Base-by-base conservation (phyloP, 2,888 invertebrate genomes). In the Mythimna vitellina region DNA sequence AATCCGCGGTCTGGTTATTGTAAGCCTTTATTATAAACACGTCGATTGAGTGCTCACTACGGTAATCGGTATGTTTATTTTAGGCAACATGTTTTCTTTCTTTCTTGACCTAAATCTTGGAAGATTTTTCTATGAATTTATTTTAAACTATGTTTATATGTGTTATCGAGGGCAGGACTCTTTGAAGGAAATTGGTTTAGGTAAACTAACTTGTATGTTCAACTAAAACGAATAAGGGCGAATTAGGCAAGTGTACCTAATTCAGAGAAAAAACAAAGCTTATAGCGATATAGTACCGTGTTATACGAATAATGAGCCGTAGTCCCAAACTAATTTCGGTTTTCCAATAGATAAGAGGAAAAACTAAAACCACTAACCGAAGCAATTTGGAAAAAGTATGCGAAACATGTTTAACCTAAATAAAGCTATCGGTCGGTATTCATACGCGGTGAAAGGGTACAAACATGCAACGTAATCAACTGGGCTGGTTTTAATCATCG, bases 401-500 rank as follows among this genome's bases (percentile, higher is more conserved):
- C 57, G 56, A 70, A 69, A 80, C 78, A 78, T 70, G 66, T 77
- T 80, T 74, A 78, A 68, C 83, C 82, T 85, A 88, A 90, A 92
- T 88, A 89, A 90, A 92, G 88, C 84, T 87, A 92, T 92, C 87
- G 89, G 88, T 79, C 85, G 85, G 81, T 80, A 89, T 89, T 89
- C 88, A 88, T 80, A 80, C 84, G 83, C 82, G 80, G 70, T 91
- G 87, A 91, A 90, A 89, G 88, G 89, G 88, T 87, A 83, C 82
- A 89, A 92, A 93, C 93, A 93, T 88, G 92, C 88, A 89, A 87
- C 88, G 91, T 93, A 94, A 94, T 94, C 93, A 93, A 93, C 91
- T 88, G 87, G 87, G 89, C 89, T 88, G 88, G 91, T 93, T 93
- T 94, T 94, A 93, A 93, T 94, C 92, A 94, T 92, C 89, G 91